phyloP scores from a whole-genome alignment of 2,113 vertebrate species.

The Melospiza melodia region DNA sequence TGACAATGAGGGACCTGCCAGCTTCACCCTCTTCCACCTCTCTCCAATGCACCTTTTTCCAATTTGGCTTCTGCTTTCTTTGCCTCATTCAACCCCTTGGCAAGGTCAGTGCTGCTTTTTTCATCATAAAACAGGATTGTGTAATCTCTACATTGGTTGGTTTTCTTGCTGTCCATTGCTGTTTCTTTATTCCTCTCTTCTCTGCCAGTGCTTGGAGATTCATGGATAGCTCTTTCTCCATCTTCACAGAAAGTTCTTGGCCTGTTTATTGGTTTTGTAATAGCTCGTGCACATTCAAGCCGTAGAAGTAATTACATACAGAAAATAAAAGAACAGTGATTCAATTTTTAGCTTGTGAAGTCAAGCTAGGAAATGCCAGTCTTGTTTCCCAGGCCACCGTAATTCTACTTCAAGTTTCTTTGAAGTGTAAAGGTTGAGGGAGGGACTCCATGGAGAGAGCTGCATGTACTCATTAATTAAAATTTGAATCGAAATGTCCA shows the following conservation, averaged over 20 bases:
- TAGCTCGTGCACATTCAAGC: background rate
- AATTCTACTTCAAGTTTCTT: slow-evolving; percentile 8
- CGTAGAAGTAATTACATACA: background rate
- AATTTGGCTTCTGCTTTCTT: slow-evolving; percentile 7
- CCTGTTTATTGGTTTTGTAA: background rate
- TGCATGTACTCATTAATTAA: slow-evolving; percentile 11
- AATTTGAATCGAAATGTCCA: slow-evolving; percentile 24
- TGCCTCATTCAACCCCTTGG: background rate
- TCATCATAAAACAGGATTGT: background rate
- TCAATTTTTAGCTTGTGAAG: slow-evolving; percentile 13
- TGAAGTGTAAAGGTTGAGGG: background rate
- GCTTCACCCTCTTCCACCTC: background rate
- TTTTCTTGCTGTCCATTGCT: background rate
- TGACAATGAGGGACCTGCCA: background rate
- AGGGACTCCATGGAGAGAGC: background rate
- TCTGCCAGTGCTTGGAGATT: background rate
- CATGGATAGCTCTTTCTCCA: background rate
- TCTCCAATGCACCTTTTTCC: background rate
- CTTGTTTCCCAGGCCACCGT: background rate
- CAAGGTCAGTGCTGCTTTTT: slow-evolving; percentile 13
- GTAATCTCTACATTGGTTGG: background rate
- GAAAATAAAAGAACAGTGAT: slow-evolving; percentile 22
- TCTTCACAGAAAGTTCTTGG: background rate
- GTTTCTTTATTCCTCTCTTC: background rate
- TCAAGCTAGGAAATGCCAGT: slow-evolving; percentile 13